A percentile compares a stretch with the other conserved stretches of the same genome.
Conservation (phyloP, 2,797 vertebrate species). For the Scyliorhinus canicula region DNA sequence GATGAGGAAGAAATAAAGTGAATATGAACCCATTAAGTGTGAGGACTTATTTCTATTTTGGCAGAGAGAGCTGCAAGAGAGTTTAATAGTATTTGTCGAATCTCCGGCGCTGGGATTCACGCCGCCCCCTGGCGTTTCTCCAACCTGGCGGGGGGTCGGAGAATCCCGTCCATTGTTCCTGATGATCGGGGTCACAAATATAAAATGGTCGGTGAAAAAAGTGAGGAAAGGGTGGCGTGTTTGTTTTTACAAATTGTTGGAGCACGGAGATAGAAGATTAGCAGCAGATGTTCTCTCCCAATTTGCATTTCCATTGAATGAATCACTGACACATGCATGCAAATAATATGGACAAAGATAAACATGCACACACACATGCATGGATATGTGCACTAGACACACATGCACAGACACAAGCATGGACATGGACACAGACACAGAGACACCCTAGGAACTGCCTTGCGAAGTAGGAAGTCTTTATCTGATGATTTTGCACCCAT, state of each 20-base stretch:
- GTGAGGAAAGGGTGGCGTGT: not conserved
- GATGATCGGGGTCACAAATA: not conserved
- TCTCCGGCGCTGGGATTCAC: too few species aligned
- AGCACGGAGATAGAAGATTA: not conserved
- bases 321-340: not conserved
- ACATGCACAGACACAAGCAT: too few species aligned
- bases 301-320: not conserved
- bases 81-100: too few species aligned
- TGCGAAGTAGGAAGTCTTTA: too few species aligned
- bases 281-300: not conserved
- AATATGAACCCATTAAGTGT: not conserved
- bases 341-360: too few species aligned
- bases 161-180: too few species aligned
- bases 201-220: not conserved
- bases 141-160: too few species aligned
- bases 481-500: not conserved
- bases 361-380: too few species aligned
- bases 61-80: not conserved
- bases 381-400: too few species aligned
- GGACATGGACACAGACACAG: too few species aligned
- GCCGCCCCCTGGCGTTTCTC: too few species aligned
- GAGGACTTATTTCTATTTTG: not conserved
- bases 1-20: not conserved
- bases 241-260: not conserved
- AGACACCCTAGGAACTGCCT: too few species aligned